A percentile compares a stretch with the other conserved stretches of the same genome.
These are phyloP conservation scores for Apodemia zela DNA, from an alignment of 2,888 invertebrate species.

Conservation along the genomic window DNA sequence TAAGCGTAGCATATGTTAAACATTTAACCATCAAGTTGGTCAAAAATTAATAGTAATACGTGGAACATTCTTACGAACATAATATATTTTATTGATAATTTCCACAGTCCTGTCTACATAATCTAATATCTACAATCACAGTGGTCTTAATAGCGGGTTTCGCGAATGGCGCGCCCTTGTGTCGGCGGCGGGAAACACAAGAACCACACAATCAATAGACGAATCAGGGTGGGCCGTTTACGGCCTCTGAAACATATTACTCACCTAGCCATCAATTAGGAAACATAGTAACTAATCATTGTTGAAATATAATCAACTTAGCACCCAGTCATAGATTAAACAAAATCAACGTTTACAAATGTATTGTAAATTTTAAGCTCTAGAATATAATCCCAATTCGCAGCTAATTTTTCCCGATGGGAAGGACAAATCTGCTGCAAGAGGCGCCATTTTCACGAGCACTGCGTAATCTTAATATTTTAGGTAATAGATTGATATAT, in stretches of 20 bases:
- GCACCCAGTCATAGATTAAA: background rate
- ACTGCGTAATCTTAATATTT: too few relatives aligned
- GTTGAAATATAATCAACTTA: background rate
- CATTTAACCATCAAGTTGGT: too few relatives aligned
- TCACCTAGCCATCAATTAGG: background rate
- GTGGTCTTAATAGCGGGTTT: constrained; percentile 53
- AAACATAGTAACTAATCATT: background rate
- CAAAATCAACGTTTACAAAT: background rate
- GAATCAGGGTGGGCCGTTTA: constrained; percentile 25
- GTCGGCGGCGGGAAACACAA: constrained; percentile 28
- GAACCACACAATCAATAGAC: constrained; percentile 34
- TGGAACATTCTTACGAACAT: too few relatives aligned
- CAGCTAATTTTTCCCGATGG: too few relatives aligned
- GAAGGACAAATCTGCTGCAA: too few relatives aligned
- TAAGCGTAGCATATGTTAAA: too few relatives aligned
- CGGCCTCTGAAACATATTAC: constrained; percentile 17
- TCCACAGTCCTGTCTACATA: constrained; percentile 30
- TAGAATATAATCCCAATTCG: too few relatives aligned
- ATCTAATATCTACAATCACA: constrained; percentile 25
- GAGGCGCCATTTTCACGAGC: too few relatives aligned
- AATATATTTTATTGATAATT: too few relatives aligned
- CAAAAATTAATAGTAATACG: too few relatives aligned
- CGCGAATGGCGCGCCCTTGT: constrained; percentile 34
- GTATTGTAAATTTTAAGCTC: too few relatives aligned
- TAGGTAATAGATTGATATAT: too few relatives aligned